Percentiles rank a stretch among this genome's conserved stretches.
phyloP scores from a whole-genome alignment of 1,140 invertebrate genomes.

The Drosophila sechellia region DNA sequence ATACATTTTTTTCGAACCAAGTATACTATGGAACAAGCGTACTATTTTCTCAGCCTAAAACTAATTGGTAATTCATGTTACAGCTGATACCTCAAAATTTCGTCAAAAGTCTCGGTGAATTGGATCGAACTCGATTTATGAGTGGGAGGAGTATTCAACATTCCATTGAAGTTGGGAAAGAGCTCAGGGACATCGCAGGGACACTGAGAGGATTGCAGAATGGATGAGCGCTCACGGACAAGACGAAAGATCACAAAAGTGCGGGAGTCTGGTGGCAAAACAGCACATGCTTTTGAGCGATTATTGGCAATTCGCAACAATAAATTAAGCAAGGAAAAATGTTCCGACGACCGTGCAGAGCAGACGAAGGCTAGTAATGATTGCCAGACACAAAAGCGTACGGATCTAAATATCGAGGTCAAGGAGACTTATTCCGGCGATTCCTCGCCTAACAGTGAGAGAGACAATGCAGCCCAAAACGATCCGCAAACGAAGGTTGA shows the following conservation, averaged over 20 bases:
- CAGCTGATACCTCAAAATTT: too few species aligned
- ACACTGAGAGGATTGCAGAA: too few species aligned
- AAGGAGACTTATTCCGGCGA: conserved; percentile 42
- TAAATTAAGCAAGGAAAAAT: conserved; percentile 5
- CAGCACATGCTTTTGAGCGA: conserved; percentile 22
- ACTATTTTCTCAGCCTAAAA: too few species aligned
- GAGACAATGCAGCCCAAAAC: too few species aligned
- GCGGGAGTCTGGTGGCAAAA: conserved; percentile 7
- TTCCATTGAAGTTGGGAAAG: conserved; percentile 4
- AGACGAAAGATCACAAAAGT: conserved; percentile 5
- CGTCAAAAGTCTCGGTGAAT: too few species aligned
- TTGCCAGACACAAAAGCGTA: not conserved
- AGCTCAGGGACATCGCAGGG: not conserved
- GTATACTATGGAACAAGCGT: not conserved
- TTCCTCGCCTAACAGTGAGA: conserved; percentile 13
- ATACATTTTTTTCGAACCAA: not conserved
- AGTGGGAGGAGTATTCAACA: conserved; percentile 16
- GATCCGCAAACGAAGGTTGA: too few species aligned
- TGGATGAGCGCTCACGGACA: conserved; percentile 19
- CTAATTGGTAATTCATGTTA: too few species aligned
- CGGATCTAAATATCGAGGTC: conserved; percentile 16
- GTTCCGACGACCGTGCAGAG: not conserved
- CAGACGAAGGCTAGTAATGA: not conserved
- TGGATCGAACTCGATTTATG: too few species aligned
- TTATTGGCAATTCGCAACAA: conserved; percentile 6